A percentile compares a stretch with the other conserved stretches of the same genome.
Conservation (phyloP, 2,888 invertebrate species). For the Hypselothyrea guttata region DNA sequence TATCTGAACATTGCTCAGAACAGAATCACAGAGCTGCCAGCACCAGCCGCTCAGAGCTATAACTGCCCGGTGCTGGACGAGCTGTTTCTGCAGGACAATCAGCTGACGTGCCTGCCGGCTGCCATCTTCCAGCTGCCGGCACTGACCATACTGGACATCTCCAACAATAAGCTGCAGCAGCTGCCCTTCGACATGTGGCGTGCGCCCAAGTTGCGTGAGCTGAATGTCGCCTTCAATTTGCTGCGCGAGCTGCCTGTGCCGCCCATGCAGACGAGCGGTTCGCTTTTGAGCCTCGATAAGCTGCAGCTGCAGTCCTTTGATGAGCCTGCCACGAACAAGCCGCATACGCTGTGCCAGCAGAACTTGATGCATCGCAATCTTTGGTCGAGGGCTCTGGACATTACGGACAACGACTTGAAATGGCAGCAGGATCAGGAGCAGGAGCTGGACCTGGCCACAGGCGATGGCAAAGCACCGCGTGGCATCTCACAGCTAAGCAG, state of each 20-base stretch:
- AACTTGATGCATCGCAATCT: slow-evolving; percentile 89
- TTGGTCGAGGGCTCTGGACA: slow-evolving; percentile 88
- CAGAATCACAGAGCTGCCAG: slow-evolving; percentile 90
- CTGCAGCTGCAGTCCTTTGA: slow-evolving; percentile 76
- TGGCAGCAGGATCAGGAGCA: slow-evolving; percentile 81
- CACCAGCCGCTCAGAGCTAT: slow-evolving; percentile 82
- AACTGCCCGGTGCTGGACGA: slow-evolving; percentile 93
- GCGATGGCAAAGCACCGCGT: slow-evolving; percentile 83
- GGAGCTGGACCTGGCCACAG: slow-evolving; percentile 25
- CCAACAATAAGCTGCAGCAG: slow-evolving; percentile 94
- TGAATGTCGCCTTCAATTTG: slow-evolving; percentile 94
- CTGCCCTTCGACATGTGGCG: slow-evolving; percentile 94
- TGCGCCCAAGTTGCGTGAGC: slow-evolving; percentile 91
- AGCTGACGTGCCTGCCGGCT: slow-evolving; percentile 91
- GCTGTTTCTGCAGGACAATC: slow-evolving; percentile 95
- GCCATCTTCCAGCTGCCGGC: slow-evolving; percentile 91
- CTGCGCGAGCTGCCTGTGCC: slow-evolving; percentile 88
- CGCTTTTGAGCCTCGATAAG: slow-evolving; percentile 78
- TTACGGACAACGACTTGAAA: slow-evolving; percentile 86
- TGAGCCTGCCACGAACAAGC: slow-evolving; percentile 67
- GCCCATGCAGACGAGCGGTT: slow-evolving; percentile 80
- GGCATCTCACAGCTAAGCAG: slow-evolving; percentile 87
- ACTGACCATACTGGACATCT: slow-evolving; percentile 92
- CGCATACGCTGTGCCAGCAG: slow-evolving; percentile 70
- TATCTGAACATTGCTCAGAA: slow-evolving; percentile 95